phyloP scores from a whole-genome alignment of 2,888 invertebrate genomes.

The Apotomis capreana region DNA sequence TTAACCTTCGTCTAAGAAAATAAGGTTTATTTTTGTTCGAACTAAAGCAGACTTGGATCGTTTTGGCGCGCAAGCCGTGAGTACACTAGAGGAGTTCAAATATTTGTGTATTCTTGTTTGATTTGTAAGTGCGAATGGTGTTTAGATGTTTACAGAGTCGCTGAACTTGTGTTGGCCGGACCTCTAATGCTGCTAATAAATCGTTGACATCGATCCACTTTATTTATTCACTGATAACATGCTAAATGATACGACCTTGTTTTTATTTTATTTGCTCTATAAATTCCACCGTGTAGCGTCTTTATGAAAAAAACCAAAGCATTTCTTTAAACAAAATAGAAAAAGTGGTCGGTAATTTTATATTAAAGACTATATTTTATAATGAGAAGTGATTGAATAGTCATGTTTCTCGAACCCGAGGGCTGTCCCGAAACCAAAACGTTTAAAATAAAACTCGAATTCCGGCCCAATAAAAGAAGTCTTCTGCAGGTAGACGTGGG shows the following conservation, averaged over 20 bases:
- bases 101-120: slow-evolving; percentile 80
- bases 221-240: slow-evolving; percentile 50
- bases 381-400: slow-evolving; percentile 36
- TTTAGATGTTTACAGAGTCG: slow-evolving; percentile 79
- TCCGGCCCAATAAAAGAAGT: slow-evolving; percentile 69
- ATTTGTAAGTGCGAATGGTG: slow-evolving; percentile 82
- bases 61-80: slow-evolving; percentile 59
- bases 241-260: slow-evolving; percentile 33
- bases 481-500: slow-evolving; percentile 77
- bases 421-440: slow-evolving; percentile 30
- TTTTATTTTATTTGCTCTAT: slow-evolving; percentile 20
- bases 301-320: not conserved
- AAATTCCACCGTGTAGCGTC: not conserved
- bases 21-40: slow-evolving; percentile 64
- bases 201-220: slow-evolving; percentile 68
- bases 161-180: slow-evolving; percentile 70
- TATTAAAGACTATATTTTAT: slow-evolving; percentile 26
- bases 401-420: slow-evolving; percentile 30
- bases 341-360: slow-evolving; percentile 19
- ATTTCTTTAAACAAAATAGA: not conserved
- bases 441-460: slow-evolving; percentile 49
- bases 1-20: slow-evolving; percentile 56
- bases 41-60: slow-evolving; percentile 54
- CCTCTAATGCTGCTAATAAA: slow-evolving; percentile 74
- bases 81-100: slow-evolving; percentile 65